phyloP scores from a whole-genome alignment of 2,888 invertebrate genomes.

The Panopea generosa region DNA sequence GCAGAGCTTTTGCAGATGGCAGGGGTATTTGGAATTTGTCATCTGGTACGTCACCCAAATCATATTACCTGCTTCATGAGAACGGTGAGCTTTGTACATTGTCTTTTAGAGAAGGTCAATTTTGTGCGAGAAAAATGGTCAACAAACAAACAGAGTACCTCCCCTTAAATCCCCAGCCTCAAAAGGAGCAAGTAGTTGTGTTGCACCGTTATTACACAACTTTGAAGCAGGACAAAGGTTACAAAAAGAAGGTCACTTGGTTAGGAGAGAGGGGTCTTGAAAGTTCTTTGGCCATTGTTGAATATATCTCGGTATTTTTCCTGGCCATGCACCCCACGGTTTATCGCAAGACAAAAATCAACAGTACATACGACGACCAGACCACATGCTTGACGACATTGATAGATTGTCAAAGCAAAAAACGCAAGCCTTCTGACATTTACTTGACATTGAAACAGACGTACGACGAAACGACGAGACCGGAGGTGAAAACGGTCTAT shows the following conservation, averaged over 20 bases:
- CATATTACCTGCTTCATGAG: neutral
- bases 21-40: neutral
- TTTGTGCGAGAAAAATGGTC: neutral
- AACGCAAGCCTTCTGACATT: conserved; percentile 8
- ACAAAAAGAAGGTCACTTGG: conserved; percentile 1
- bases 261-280: neutral
- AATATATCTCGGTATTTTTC: conserved; percentile 32
- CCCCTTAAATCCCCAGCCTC: neutral
- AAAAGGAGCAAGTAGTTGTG: neutral
- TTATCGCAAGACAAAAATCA: neutral
- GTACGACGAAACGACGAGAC: conserved; percentile 15
- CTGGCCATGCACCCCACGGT: conserved; percentile 17
- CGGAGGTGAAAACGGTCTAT: conserved; percentile 4
- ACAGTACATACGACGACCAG: conserved; percentile 16
- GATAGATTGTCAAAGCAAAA: neutral
- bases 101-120: neutral
- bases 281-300: neutral
- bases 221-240: neutral
- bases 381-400: conserved; percentile 21
- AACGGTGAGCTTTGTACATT: neutral
- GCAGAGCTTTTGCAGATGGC: neutral
- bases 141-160: neutral
- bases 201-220: neutral
- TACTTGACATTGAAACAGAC: conserved; percentile 6
- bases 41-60: neutral